Conservation (phyloP, 1,140 invertebrate species). For the Ceratina calcarata region DNA sequence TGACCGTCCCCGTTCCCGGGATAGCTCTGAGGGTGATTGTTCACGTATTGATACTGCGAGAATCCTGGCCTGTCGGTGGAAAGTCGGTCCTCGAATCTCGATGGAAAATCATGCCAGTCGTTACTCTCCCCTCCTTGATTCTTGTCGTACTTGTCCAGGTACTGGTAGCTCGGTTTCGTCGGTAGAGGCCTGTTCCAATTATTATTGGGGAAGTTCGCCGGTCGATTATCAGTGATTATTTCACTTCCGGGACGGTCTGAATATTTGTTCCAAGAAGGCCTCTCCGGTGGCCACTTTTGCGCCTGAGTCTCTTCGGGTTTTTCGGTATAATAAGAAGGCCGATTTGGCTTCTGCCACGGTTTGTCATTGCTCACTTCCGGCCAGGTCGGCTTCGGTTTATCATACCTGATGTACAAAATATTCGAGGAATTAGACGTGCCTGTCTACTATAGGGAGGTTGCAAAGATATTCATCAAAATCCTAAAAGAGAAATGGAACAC, state of each 20-base stretch:
- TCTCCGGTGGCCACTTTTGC: constrained; percentile 78
- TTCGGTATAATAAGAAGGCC: constrained; percentile 63
- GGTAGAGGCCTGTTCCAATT: constrained; percentile 70
- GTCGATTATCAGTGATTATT: constrained; percentile 86
- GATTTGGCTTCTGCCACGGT: constrained; percentile 68
- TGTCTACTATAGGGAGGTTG: no score
- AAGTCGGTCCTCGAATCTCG: constrained; percentile 63
- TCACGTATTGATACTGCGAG: constrained; percentile 76
- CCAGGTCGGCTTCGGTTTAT: constrained; percentile 73
- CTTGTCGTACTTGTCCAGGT: constrained; percentile 70
- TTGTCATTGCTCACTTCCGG: constrained; percentile 69
- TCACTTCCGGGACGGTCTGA: constrained; percentile 69
- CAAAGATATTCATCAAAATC: no score
- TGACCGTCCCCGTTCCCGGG: constrained; percentile 85
- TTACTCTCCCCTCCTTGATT: constrained; percentile 62
- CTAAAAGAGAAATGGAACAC: no score
- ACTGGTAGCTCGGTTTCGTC: constrained; percentile 62
- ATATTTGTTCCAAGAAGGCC: constrained; percentile 74
- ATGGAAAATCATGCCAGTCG: constrained; percentile 71
- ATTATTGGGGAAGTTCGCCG: constrained; percentile 83
- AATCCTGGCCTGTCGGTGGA: constrained; percentile 72
- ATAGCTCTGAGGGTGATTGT: constrained; percentile 78
- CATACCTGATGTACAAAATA: no score
- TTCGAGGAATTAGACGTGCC: no score
- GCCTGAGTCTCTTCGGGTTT: constrained; percentile 69